phyloP scores from a whole-genome alignment of 2,113 vertebrate genomes.

The Ptilorrhoa leucosticta region DNA sequence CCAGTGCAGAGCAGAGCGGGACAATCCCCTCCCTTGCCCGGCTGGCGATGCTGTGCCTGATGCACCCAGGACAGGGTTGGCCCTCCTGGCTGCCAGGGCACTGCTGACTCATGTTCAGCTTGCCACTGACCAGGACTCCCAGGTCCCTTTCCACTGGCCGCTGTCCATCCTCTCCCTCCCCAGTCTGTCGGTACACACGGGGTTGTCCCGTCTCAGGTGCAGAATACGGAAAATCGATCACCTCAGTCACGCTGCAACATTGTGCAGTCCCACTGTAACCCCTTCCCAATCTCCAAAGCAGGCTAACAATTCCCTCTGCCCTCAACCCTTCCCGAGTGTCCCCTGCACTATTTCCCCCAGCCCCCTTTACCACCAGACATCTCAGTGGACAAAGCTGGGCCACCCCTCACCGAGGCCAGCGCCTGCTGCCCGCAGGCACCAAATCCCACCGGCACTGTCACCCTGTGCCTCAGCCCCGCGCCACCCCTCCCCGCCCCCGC shows the following conservation, averaged over 20 bases:
- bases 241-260: background rate
- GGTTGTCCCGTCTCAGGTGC: background rate
- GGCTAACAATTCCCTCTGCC: background rate
- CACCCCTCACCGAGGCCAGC: background rate
- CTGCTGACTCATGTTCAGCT: background rate
- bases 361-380: background rate
- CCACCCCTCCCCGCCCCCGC: background rate
- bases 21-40: background rate
- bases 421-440: background rate
- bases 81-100: background rate
- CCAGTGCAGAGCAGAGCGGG: accelerated
- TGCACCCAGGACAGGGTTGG: accelerated
- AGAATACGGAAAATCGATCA: background rate
- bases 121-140: background rate
- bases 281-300: background rate
- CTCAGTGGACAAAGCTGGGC: background rate
- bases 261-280: background rate
- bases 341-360: background rate
- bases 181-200: background rate
- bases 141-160: background rate
- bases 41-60: background rate
- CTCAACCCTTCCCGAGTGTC: background rate
- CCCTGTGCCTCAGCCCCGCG: background rate
- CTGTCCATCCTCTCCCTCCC: background rate
- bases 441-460: accelerated